Evolutionary conservation across 2,113 vertebrate species (phyloP), one percentile per base, ranked within the genome.

Genomic region (Scopus umbretta): DNA sequence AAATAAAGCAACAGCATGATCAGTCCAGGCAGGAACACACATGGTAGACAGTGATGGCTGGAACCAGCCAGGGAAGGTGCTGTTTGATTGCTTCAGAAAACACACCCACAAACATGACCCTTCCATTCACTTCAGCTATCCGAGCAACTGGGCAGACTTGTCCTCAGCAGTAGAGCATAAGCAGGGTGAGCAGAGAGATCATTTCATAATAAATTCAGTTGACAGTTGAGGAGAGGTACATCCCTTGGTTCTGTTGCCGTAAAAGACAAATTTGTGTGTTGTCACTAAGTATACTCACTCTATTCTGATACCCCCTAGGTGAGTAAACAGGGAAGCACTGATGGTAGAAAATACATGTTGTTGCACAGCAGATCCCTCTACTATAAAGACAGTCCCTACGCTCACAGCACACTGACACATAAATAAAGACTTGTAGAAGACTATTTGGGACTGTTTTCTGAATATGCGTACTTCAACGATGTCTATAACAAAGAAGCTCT

Each of bases 381-480:
- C 49, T 70, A 9, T 6, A 34, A 75, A 79, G 32, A 71, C 22
- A 65, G 47, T 30, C 42, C 42, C 62, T 42, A 16, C 40, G 25
- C 17, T 59, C 18, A 8, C 2, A 10, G 62, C 43, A 65, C 2
- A 5, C 6, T 73, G 53, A 40, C 32, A 13, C 3, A 21, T 2
- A 18, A 58, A 61, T 11, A 53, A 18, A 79, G 61, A 55, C 52
- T 52, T 74, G 34, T 2, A 56, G 36, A 59, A 50, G 49, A 40
- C 29, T 27, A 20, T 42, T 16, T 40, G 52, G 32, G 42, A 45
- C 36, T 19, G 20, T 21, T 58, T 92, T 40, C 66, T 55, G 18
- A 79, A 34, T 13, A 12, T 2, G 9, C 6, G 15, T 49, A 26
- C 32, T 78, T 59, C 67, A 58, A 4, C 0, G 0, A 49, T 4